Conservation (phyloP, 2,797 vertebrate genomes). For the Macrochelys suwanniensis region DNA sequence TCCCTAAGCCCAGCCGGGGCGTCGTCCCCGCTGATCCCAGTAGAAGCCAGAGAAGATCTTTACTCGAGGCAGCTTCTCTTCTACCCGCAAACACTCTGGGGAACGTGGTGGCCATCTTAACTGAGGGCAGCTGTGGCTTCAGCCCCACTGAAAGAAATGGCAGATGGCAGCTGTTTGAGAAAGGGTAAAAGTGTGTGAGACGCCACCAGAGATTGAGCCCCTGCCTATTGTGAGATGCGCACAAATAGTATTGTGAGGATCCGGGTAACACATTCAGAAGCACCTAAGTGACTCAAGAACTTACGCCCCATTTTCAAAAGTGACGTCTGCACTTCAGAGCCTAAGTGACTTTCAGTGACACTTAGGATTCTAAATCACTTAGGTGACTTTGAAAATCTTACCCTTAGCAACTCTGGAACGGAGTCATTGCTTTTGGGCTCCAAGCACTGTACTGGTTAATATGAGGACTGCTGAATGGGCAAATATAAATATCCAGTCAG, state of each 20-base stretch:
- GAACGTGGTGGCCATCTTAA: background rate
- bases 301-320: background rate
- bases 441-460: rapidly evolving
- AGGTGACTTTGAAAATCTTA: background rate
- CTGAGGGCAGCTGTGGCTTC: background rate
- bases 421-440: rapidly evolving
- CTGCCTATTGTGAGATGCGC: background rate
- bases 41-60: background rate
- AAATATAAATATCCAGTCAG: background rate
- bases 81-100: background rate
- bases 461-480: rapidly evolving
- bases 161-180: background rate
- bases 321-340: background rate
- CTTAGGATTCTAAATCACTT: too few relatives aligned
- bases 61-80: background rate
- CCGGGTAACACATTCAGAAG: background rate
- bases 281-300: background rate
- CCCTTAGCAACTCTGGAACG: background rate
- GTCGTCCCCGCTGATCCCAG: background rate
- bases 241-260: background rate
- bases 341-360: background rate
- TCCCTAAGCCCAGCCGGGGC: background rate
- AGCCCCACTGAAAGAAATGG: background rate
- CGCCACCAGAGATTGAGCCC: background rate
- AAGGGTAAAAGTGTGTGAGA: background rate